A percentile compares a stretch with the other conserved stretches of the same genome.
phyloP scores from a whole-genome alignment of 2,888 invertebrate genomes.

The Agapostemon virescens region DNA sequence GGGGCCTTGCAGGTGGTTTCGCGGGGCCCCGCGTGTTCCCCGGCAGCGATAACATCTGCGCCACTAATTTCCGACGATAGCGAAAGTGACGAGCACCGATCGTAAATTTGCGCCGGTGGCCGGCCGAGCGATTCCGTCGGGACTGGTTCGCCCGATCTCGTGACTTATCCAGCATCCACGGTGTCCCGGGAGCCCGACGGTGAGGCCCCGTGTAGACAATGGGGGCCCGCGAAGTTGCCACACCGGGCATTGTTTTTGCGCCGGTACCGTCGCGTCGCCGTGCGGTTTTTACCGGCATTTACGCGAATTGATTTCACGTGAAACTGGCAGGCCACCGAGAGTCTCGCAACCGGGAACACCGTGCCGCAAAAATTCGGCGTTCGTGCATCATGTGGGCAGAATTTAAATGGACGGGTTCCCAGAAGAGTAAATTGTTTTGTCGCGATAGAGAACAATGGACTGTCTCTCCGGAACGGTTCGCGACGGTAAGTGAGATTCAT shows the following conservation, averaged over 20 bases:
- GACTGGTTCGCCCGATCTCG: conserved; percentile 38
- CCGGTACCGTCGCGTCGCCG: conserved; percentile 42
- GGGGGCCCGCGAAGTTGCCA: conserved; percentile 49
- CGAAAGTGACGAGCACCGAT: conserved; percentile 53
- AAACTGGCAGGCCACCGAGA: conserved; percentile 29
- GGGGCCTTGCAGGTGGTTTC: conserved; percentile 36
- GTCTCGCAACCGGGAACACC: neutral
- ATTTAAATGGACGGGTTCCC: conserved; percentile 9
- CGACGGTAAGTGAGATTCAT: conserved; percentile 7
- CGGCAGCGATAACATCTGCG: conserved; percentile 37
- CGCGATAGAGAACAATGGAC: conserved; percentile 13
- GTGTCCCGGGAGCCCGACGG: neutral
- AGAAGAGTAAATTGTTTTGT: conserved; percentile 14
- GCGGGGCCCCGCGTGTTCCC: conserved; percentile 25
- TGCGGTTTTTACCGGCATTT: conserved; percentile 61
- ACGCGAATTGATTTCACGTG: conserved; percentile 61
- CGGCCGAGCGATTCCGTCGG: conserved; percentile 44
- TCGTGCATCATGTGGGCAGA: conserved; percentile 13
- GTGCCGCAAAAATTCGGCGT: neutral
- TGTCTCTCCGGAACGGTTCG: neutral
- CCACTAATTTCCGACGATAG: conserved; percentile 47
- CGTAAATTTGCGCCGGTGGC: conserved; percentile 42
- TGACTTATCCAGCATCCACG: conserved; percentile 50
- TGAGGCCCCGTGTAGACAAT: conserved; percentile 55
- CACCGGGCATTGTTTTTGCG: conserved; percentile 60